These are phyloP conservation scores for Hippopotamus amphibius DNA, from an alignment of 2,113 vertebrate species.

Conservation along the genomic window DNA sequence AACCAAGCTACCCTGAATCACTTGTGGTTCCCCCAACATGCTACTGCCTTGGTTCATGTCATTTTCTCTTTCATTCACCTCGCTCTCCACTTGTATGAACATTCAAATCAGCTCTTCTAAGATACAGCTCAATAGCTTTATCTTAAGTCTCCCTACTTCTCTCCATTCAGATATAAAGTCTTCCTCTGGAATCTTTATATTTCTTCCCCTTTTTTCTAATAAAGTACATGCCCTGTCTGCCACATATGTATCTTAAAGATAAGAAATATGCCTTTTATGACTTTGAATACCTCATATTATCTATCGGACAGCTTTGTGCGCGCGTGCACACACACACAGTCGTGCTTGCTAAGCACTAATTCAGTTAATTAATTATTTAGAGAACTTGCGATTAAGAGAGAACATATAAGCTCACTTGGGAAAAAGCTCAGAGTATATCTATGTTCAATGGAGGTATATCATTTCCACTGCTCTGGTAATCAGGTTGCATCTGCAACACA, in stretches of 20 bases:
- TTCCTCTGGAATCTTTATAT: not conserved
- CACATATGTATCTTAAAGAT: not conserved
- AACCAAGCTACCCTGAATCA: not conserved
- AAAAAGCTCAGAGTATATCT: not conserved
- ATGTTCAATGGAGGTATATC: not conserved
- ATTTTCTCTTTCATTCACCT: not conserved
- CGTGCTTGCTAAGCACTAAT: not conserved
- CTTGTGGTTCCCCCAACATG: not conserved
- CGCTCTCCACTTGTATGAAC: not conserved
- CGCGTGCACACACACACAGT: not conserved
- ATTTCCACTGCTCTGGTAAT: not conserved
- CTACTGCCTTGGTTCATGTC: not conserved
- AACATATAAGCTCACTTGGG: not conserved
- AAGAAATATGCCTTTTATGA: not conserved
- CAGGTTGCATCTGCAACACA: not conserved
- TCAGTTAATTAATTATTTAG: not conserved
- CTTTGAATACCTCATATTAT: not conserved
- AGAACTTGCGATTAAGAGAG: slow-evolving; percentile 6
- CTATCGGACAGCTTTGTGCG: not conserved
- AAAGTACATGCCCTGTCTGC: not conserved
- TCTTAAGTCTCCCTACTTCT: not conserved
- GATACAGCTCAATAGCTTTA: not conserved
- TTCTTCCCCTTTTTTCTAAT: not conserved
- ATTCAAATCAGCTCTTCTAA: not conserved
- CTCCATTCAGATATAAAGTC: not conserved